Base-by-base conservation (phyloP, 2,888 invertebrate genomes). In the Helicoverpa assulta region DNA sequence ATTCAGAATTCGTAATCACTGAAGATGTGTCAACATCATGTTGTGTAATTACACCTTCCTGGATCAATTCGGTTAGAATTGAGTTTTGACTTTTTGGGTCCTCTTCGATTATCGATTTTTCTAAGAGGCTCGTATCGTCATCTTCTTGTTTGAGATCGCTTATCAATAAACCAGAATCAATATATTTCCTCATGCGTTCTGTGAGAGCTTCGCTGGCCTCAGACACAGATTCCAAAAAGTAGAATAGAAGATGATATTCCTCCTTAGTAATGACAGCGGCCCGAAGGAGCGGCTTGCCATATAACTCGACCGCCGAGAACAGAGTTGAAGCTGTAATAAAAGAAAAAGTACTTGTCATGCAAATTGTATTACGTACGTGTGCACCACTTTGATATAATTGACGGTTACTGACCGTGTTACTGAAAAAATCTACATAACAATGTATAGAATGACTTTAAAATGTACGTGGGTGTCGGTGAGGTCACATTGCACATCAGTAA, bases 261-360 rank as follows among this genome's bases (percentile, higher is more conserved):
- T 95, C 95, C 72, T 95, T 94, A 19, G 93, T 94, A 78, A 96
- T 95, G 72, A 92, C 95, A 56, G 95, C 93, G 60, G 96, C 96
- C 51, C 96, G 91, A 43, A 95, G 86, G 67, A 97, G 91, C 1
- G 97, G 97, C 82, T 96, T 96, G 21, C 96, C 97, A 87, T 97
- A 97, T 67, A 97, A 91, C 88, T 97, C 97, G 81, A 96, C 95
- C 59, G 96, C 97, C 75, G 97, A 97, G 88, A 96, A 96, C 71
- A 97, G 89, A 73, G 96, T 96, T 74, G 95, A 91, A 82, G 95
- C 96, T 96, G 95, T 75, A 95, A 95, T 81, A 88, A 90, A 89
- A 88, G 84, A 89, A 84, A 88, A 88, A 86, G 84, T 83, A 76
- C 76, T 75, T 78, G 66, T 83, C 73, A 85, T 76, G 64, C 69